Evolutionary conservation across 2,888 invertebrate species (phyloP).

Genomic region (Rapana venosa): DNA sequence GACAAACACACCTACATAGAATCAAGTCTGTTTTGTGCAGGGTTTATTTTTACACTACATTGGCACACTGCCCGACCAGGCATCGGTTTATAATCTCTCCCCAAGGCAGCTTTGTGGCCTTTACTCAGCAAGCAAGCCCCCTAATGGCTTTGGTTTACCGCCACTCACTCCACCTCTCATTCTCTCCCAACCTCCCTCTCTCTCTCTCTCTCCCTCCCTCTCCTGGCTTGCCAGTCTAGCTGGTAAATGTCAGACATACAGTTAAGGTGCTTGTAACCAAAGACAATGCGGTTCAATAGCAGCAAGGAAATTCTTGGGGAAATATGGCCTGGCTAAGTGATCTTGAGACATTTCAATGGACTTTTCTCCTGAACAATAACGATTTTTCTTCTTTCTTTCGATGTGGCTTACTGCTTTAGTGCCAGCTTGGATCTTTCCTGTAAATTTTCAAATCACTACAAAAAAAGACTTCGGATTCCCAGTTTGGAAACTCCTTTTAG

Average conservation of each 20-base stretch:
- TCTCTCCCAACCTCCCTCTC: neutral
- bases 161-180: neutral
- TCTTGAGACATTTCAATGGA: too few relatives aligned
- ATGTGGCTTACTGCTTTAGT: too few relatives aligned
- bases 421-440: too few relatives aligned
- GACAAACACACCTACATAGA: neutral
- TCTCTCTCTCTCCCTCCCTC: neutral
- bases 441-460: too few relatives aligned
- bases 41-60: neutral
- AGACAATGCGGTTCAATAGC: neutral
- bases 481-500: too few relatives aligned
- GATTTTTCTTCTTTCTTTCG: too few relatives aligned
- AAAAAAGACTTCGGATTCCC: too few relatives aligned
- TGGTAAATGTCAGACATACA: neutral
- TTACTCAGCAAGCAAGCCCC: neutral
- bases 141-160: neutral
- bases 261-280: constrained; percentile 12
- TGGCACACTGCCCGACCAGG: neutral
- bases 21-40: neutral
- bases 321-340: too few relatives aligned
- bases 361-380: too few relatives aligned
- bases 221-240: neutral
- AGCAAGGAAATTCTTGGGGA: too few relatives aligned
- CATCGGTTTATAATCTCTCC: neutral
- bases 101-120: neutral